Evolutionary conservation across 92 coral and sea anemone genomes (phyloP), one percentile per base, ranked within the genome.

Genomic region (Palythoa heliodiscus): DNA sequence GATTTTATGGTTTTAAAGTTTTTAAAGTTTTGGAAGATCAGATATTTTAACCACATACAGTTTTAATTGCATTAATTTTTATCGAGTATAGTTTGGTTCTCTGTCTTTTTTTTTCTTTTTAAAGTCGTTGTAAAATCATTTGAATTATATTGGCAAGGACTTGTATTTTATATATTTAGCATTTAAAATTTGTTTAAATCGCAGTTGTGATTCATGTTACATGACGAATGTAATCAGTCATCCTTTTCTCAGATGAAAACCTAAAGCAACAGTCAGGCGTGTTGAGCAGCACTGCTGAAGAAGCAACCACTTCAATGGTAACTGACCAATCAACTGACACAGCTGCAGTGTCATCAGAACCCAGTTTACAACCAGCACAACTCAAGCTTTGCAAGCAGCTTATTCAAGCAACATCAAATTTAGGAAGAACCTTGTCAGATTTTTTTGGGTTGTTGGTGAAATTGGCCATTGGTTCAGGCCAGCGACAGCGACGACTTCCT

Each of bases 401-500:
- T 57, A 93, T 96, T 5, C 93, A 93, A 57, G 88, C 94, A 40
- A 89, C 95, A 10, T 92, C 99, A 20, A 91, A 93, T 47, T 90
- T 96, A 57, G 95, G 95, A 85, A 93, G 98, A 70, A 89, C 95
- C 43, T 83, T 96, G 80, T 93, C 99, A 48, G 99, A 96, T 85
- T 90, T 96, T 91, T 96, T 96, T 85, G 91, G 93, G 64, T 83
- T 95, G 58, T 87, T 96, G 70, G 94, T 95, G 15, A 90, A 91
- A 76, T 88, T 96, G 9, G 91, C 98, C 71, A 95, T 96, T 78
- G 98, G 98, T 11, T 92, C 99, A 1, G 98, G 96, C 11, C 99
- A 96, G 83, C 91, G 98, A 22, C 99, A 96, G 86, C 92, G 99
- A 23, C 89, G 99, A 25, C 91, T 91, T n/a, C 99, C 98, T 17